Base-by-base conservation (phyloP, 1,140 invertebrate species). In the Triops longicaudatus region DNA sequence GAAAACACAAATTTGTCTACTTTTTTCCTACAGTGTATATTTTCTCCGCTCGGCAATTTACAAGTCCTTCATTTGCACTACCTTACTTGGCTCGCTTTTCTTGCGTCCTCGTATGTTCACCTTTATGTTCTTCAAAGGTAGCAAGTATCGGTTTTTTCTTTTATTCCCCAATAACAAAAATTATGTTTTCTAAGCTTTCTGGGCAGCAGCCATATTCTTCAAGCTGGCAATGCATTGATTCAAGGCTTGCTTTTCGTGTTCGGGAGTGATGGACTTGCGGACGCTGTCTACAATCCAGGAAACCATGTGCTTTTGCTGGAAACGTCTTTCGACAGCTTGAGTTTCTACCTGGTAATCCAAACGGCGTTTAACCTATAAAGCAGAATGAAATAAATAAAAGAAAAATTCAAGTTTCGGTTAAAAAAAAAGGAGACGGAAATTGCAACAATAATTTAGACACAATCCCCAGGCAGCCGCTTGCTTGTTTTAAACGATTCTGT, bases 301-400 rank as follows among this genome's bases (percentile, higher is more conserved):
- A 0, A 95, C 93, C 92, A 98, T 93, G 83, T 98, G 92, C 84
- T 92, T 93, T 84, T 98, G 96, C 80, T 92, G 88, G 80, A 98
- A 88, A 80, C 91, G 90, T 26, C 91, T 89, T 81, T 94, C 90
- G 73, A 95, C 86, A 76, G 87, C 90, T 79, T 91, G 86, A 79
- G 91, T 89, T 82, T 97, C 93, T 3, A 97, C 86, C 85, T 98
- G 94, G 84, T 95, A 98, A 83, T 98, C 95, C 81, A 97, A 86
- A 76, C 93, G 89, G 76, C 89, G 90, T 83, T 95, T 95, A 0
- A 95, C 91, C 88, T 90, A 73, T 72, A 82, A 83, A 76, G 2
- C 2, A 2, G 31, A 37, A 37, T 7, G 31, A 37, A 37, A 37
- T 7, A 37, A 73, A 75, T 80, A 78, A 76, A 75, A 77, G 9